These are phyloP conservation scores for Emydocephalus ijimae DNA, from an alignment of 2,113 vertebrate species.

Conservation along the genomic window DNA sequence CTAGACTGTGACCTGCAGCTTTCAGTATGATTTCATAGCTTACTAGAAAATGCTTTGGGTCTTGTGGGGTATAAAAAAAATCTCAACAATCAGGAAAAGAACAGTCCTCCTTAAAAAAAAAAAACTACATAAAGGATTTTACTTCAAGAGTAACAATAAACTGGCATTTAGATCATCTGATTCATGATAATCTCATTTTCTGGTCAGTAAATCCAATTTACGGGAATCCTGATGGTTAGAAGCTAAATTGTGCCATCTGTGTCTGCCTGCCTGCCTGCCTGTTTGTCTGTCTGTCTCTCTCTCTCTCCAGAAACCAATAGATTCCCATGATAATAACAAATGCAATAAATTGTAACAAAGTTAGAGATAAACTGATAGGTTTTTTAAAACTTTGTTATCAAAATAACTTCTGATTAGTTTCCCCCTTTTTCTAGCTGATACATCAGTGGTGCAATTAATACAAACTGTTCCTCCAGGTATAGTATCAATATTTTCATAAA, in stretches of 20 bases:
- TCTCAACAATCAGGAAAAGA: background rate
- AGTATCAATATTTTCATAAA: slow-evolving; percentile 29
- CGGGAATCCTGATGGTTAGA: background rate
- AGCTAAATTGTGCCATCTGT: background rate
- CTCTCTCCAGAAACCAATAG: background rate
- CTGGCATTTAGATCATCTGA: background rate
- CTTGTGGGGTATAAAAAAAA: background rate
- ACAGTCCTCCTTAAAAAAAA: background rate
- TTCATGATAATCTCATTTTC: slow-evolving; percentile 6
- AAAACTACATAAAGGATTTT: background rate
- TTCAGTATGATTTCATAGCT: background rate
- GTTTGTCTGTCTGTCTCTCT: accelerated
- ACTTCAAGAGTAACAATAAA: background rate
- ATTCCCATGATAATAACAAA: background rate
- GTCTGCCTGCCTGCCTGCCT: no score
- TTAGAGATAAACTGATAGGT: background rate
- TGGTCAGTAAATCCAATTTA: background rate
- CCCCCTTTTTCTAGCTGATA: slow-evolving; percentile 77
- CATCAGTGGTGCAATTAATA: slow-evolving; percentile 84
- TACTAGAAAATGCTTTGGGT: background rate
- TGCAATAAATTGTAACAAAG: background rate
- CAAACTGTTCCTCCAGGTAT: slow-evolving; percentile 85
- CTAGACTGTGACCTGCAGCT: background rate
- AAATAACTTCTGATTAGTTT: slow-evolving; percentile 13
- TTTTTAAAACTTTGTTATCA: background rate